These are phyloP conservation scores for Lutra lutra DNA, from an alignment of 2,797 vertebrate species.

Conservation along the genomic window DNA sequence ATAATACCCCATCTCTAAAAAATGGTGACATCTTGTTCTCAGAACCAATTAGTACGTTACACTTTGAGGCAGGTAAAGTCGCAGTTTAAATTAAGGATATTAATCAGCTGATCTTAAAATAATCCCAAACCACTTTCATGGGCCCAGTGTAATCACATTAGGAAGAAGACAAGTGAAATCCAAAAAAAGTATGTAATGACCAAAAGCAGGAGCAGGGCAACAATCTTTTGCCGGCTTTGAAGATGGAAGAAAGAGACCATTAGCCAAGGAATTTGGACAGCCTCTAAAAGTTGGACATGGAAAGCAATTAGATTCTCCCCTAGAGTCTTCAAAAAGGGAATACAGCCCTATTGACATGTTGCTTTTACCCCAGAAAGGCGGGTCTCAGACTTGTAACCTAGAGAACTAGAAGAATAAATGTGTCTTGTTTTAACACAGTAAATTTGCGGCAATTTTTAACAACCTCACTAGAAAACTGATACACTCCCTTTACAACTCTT, in stretches of 20 bases:
- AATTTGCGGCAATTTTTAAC: neutral
- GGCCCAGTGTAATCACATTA: neutral
- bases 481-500: neutral
- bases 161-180: neutral
- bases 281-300: neutral
- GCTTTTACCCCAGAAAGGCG: neutral
- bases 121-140: neutral
- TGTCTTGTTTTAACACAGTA: neutral
- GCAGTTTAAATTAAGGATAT: neutral
- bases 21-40: neutral
- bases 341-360: neutral
- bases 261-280: neutral
- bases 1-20: neutral
- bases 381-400: neutral
- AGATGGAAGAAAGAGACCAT: neutral
- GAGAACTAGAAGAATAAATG: neutral
- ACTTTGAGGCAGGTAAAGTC: neutral
- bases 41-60: neutral
- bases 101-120: neutral
- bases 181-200: neutral
- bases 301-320: neutral
- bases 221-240: neutral
- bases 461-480: neutral
- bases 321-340: neutral
- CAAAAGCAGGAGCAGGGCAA: neutral